These are phyloP conservation scores for Aplocera efformata DNA, from an alignment of 2,888 invertebrate genomes.

Conservation along the genomic window DNA sequence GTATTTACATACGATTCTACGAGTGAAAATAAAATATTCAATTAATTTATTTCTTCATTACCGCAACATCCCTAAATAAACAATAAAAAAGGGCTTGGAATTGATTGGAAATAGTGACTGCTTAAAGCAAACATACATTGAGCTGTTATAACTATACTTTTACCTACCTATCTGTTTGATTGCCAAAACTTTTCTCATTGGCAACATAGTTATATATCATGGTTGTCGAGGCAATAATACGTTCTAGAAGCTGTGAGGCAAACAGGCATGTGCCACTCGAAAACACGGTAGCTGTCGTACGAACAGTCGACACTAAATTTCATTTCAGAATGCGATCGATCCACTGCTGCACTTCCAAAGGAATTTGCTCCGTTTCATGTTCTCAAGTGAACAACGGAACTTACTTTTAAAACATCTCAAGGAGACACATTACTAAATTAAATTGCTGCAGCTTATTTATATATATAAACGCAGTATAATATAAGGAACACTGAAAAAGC, in stretches of 20 bases:
- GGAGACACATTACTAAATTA: conserved; percentile 4
- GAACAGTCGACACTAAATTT: conserved; percentile 51
- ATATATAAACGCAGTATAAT: conserved; percentile 20
- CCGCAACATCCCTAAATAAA: too few relatives aligned
- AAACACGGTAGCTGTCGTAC: conserved; percentile 16
- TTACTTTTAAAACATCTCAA: conserved; percentile 3
- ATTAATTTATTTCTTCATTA: too few relatives aligned
- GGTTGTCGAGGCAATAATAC: conserved; percentile 5
- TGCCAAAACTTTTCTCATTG: too few relatives aligned
- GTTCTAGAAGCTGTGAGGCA: conserved; percentile 6
- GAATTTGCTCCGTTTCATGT: conserved; percentile 31
- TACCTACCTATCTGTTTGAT: too few relatives aligned
- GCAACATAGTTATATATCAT: too few relatives aligned
- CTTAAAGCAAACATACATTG: too few relatives aligned
- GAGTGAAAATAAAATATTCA: too few relatives aligned
- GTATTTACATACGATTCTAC: too few relatives aligned
- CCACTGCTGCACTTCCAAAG: conserved; percentile 42
- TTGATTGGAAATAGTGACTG: too few relatives aligned
- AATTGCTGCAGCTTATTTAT: conserved; percentile 18
- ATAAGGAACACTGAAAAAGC: conserved; percentile 28
- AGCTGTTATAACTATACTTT: too few relatives aligned
- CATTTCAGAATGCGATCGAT: conserved; percentile 47
- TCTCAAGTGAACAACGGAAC: conserved; percentile 7
- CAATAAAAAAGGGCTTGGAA: too few relatives aligned
- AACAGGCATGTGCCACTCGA: conserved; percentile 26